Base-by-base conservation (phyloP, 2,888 invertebrate species). In the Polia nebulosa region DNA sequence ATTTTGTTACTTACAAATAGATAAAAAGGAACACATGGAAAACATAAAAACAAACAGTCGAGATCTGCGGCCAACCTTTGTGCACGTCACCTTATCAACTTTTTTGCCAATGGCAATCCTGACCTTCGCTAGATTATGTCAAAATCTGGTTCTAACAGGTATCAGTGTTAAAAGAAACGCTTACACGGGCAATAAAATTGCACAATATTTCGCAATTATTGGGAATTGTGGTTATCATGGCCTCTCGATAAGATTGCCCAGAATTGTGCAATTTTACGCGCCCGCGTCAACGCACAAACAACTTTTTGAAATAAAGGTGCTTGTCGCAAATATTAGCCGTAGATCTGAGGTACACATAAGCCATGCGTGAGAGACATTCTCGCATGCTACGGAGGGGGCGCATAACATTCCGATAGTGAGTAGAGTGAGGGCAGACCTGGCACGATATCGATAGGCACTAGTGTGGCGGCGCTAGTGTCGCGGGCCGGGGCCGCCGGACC, bases 401-500 rank as follows among this genome's bases (percentile, higher is more conserved):
- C 72, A 73, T 85, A 89, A 89, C 90, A 91, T 91, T 90, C 89
- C 84, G 87, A 86, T 89, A 87, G 82, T 84, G 88, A 87, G 84
- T 89, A 87, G 81, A 86, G 78, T 84, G 84, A 79, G 69, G 77
- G 90, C 95, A 92, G 94, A 95, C 95, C 95, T 95, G 94, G 86
- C 88, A 83, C 84, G 86, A 83, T 85, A 87, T 87, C 85, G 89
- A 89, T 90, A 90, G 92, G 89, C 91, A 88, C 89, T 85, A 90
- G 87, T 84, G 83, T 85, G 83, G 82, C 79, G 90, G 90, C 91
- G 93, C 90, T 94, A 93, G 92, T 90, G 93, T 83, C 91, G 92
- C 89, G 93, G 86, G 87, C 90, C 88, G 88, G 92, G 88, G 90
- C 93, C 93, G 90, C 93, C 92, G 91, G 93, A 88, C 91, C 94